Percentiles rank a stretch among this genome's conserved stretches.
Evolutionary conservation across 2,888 invertebrate genomes (phyloP).

Genomic region (Heliconius erato): DNA sequence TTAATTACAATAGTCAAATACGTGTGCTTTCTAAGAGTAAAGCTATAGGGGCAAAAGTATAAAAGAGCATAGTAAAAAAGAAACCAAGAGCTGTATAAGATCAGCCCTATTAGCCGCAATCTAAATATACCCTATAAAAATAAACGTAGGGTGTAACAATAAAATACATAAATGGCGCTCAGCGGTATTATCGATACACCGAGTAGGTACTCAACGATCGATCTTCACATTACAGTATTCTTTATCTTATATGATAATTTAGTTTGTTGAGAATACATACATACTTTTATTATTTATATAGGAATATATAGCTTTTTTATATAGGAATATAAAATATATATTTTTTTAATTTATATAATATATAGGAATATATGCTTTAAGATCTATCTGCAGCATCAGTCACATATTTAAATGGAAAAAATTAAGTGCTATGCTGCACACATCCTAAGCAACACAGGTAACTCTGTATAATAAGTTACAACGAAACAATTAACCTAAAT

Average conservation of each 20-base stretch:
- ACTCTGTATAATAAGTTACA: too few relatives aligned
- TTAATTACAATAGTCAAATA: background rate
- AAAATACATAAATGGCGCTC: constrained; percentile 29
- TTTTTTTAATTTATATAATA: too few relatives aligned
- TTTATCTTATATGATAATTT: constrained; percentile 23
- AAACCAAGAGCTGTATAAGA: background rate
- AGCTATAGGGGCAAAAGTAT: background rate
- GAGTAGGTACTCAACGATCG: constrained; percentile 14
- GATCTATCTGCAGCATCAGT: too few relatives aligned
- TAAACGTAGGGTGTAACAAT: constrained; percentile 36
- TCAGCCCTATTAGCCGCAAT: constrained; percentile 1
- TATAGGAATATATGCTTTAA: too few relatives aligned
- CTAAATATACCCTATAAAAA: constrained; percentile 35
- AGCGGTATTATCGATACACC: constrained; percentile 26
- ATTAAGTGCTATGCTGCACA: too few relatives aligned
- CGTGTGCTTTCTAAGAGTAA: background rate
- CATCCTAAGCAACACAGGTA: too few relatives aligned
- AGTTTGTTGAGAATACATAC: background rate
- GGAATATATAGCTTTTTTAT: background rate
- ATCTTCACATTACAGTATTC: constrained; percentile 11
- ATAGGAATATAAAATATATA: background rate
- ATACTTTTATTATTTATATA: background rate
- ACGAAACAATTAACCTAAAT: too few relatives aligned
- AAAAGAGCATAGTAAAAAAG: background rate
- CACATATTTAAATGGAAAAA: too few relatives aligned